Conservation (phyloP, 2,888 invertebrate species). For the Brachyptera putata region DNA sequence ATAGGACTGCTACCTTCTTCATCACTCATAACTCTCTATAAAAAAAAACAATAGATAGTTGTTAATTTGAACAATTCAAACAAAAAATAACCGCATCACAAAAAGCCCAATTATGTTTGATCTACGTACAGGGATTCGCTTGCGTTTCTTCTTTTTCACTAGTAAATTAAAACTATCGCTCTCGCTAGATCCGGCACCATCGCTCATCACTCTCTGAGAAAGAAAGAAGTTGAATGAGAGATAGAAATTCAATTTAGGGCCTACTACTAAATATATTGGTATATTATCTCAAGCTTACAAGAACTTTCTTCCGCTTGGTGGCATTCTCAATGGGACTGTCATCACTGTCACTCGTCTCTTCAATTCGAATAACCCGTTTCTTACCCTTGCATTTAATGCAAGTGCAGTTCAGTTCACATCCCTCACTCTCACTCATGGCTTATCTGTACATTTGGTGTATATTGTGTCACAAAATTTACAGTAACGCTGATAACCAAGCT, state of each 20-base stretch:
- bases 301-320: conserved; percentile 46
- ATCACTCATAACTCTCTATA: conserved; percentile 55
- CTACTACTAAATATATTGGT: background rate
- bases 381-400: conserved; percentile 20
- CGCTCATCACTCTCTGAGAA: conserved; percentile 54
- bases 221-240: background rate
- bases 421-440: conserved; percentile 28
- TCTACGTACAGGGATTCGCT: background rate
- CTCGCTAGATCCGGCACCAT: conserved; percentile 42
- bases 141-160: background rate
- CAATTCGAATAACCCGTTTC: conserved; percentile 16
- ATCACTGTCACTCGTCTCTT: conserved; percentile 44
- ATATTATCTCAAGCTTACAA: conserved; percentile 41
- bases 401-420: conserved; percentile 1
- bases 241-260: background rate
- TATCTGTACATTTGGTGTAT: no score
- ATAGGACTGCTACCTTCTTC: conserved; percentile 35
- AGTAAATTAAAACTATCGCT: background rate
- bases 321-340: conserved; percentile 46
- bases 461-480: no score
- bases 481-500: no score
- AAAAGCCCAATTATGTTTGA: no score
- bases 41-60: conserved; percentile 32
- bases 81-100: no score
- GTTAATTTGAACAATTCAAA: background rate